Evolutionary conservation across 2,113 vertebrate genomes (phyloP), one percentile per base, ranked within the genome.

Genomic region (Tachysurus vachellii): DNA sequence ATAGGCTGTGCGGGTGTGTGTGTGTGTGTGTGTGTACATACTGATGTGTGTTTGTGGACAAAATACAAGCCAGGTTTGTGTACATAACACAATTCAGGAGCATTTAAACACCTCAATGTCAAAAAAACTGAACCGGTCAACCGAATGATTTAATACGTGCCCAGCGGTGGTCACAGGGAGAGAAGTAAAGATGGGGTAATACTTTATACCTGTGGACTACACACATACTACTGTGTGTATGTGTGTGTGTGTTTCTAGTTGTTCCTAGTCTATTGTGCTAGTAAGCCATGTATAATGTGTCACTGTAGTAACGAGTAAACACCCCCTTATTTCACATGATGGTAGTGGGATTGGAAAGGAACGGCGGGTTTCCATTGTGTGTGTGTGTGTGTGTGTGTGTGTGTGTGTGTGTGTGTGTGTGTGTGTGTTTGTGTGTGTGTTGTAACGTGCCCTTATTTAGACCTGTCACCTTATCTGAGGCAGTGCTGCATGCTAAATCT

Each of bases 401-500:
- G 68, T 73, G n/a, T 68, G 61, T 80, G 28, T 79, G 57, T 80
- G n/a, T 36, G n/a, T 53, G 5, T 80, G n/a, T 36, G n/a, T 53
- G n/a, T n/a, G n/a, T n/a, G n/a, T n/a, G 47, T 79, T 42, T 77
- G 73, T 85, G 56, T 61, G 5, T 80, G n/a, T 36, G n/a, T 53
- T 68, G 8, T 82, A 50, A 83, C 80, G 44, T 53, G 70, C 68
- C 68, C 68, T 87, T 87, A 83, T 87, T 87, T 87, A 83, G 86
- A 76, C 36, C 26, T 6, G 0, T 26, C 5, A 57, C n/a, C 42
- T 77, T 54, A 66, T 75, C 66, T 82, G 28, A 71, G 71, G 56
- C 56, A 62, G 31, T 42, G 6, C 68, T 76, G 13, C 79, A 31
- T 44, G 64, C 21, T 50, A 81, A 86, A 86, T 36, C n/a, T 77